These are phyloP conservation scores for Nothoprocta pentlandii DNA, from an alignment of 2,113 vertebrate genomes.

Conservation along the genomic window DNA sequence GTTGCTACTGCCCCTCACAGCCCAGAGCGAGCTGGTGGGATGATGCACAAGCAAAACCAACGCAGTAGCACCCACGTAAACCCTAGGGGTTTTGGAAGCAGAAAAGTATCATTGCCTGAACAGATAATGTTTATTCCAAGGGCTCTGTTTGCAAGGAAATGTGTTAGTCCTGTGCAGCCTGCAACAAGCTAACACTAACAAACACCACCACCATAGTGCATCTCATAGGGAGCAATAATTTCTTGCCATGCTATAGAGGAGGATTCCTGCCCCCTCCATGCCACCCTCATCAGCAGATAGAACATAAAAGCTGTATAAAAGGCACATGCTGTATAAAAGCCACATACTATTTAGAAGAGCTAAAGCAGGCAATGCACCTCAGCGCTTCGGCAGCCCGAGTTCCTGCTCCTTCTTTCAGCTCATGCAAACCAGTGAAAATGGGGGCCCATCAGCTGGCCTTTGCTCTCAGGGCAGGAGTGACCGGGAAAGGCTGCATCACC, in stretches of 20 bases:
- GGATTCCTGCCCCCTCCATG: too few species aligned
- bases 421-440: neutral
- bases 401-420: neutral
- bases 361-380: neutral
- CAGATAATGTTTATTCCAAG: neutral
- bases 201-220: neutral
- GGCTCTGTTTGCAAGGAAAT: neutral
- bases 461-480: fast-evolving
- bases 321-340: neutral
- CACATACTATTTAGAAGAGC: neutral
- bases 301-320: neutral
- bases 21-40: neutral
- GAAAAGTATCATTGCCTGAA: neutral
- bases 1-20: neutral
- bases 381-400: neutral
- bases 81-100: neutral
- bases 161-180: neutral
- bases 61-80: neutral
- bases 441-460: neutral
- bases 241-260: too few species aligned
- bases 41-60: neutral
- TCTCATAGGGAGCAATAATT: neutral
- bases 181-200: fast-evolving
- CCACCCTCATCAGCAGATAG: too few species aligned
- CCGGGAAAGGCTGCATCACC: too few species aligned